Evolutionary conservation across 2,113 vertebrate genomes (phyloP).

Genomic region (Camelus dromedarius): DNA sequence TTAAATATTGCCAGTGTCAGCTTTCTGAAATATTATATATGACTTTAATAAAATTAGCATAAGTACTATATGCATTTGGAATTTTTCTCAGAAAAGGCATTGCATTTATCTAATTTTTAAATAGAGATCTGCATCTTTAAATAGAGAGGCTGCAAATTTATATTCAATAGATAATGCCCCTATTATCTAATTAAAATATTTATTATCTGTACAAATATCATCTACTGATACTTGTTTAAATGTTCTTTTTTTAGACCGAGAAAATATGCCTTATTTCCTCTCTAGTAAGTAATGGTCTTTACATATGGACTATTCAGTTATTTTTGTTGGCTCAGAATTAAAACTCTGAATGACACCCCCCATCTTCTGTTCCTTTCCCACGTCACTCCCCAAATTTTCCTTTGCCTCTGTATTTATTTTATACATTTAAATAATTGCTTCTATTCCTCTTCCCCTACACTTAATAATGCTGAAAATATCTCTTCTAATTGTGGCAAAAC

Average conservation of each 20-base stretch:
- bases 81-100: constrained; percentile 67
- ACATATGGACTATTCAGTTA: not conserved
- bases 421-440: constrained; percentile 40
- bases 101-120: constrained; percentile 70
- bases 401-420: constrained; percentile 66
- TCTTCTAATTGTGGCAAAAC: constrained; percentile 61
- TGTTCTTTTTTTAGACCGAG: constrained; percentile 56
- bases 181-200: constrained; percentile 74
- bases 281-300: constrained; percentile 47
- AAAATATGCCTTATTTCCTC: constrained; percentile 1
- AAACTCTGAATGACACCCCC: not conserved
- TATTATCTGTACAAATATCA: constrained; percentile 45
- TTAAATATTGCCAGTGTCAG: constrained; percentile 75
- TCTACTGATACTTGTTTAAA: not conserved
- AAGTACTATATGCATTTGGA: constrained; percentile 70
- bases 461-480: constrained; percentile 49
- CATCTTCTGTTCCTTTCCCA: not conserved
- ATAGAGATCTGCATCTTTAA: constrained; percentile 61
- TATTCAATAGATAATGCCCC: not conserved
- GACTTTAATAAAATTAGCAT: constrained; percentile 83
- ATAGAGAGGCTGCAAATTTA: constrained; percentile 52
- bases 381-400: constrained; percentile 4
- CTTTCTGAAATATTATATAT: constrained; percentile 77
- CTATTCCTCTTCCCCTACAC: constrained; percentile 10
- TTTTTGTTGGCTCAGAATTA: constrained; percentile 43